Percentiles rank a stretch among this genome's conserved stretches.
phyloP scores from a whole-genome alignment of 2,888 invertebrate genomes.

The Octodonta nipae region DNA sequence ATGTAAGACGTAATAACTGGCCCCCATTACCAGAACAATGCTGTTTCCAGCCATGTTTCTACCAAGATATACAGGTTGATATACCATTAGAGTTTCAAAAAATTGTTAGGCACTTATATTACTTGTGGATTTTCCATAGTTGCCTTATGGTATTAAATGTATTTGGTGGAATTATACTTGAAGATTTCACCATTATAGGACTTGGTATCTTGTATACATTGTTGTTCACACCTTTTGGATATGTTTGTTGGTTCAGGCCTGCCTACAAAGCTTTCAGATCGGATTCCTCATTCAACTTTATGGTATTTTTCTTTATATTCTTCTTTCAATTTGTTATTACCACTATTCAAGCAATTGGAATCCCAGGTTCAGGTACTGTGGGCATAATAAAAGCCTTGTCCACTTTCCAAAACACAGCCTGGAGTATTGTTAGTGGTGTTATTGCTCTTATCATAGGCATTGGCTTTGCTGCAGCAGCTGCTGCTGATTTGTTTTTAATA shows the following conservation, averaged over 20 bases:
- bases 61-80: conserved; percentile 97
- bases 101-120: conserved; percentile 86
- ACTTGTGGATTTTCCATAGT: conserved; percentile 92
- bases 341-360: conserved; percentile 76
- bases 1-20: conserved; percentile 86
- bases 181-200: conserved; percentile 67
- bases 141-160: conserved; percentile 74
- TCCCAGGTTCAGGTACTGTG: conserved; percentile 76
- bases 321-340: conserved; percentile 88
- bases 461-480: conserved; percentile 63
- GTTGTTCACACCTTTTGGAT: conserved; percentile 91
- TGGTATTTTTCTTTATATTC: conserved; percentile 98
- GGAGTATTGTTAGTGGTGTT: conserved; percentile 58
- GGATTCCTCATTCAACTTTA: conserved; percentile 98
- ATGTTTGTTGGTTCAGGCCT: conserved; percentile 97
- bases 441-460: conserved; percentile 65
- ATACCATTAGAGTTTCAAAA: conserved; percentile 96
- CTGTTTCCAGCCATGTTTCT: conserved; percentile 95
- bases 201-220: conserved; percentile 78
- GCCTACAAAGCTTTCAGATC: conserved; percentile 98
- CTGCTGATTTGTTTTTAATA: conserved; percentile 67
- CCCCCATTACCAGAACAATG: conserved; percentile 89
- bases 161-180: conserved; percentile 67
- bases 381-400: conserved; percentile 67
- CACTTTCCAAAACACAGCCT: conserved; percentile 42